phyloP scores from a whole-genome alignment of 2,888 invertebrate species.

The Eupithecia pulchellata region DNA sequence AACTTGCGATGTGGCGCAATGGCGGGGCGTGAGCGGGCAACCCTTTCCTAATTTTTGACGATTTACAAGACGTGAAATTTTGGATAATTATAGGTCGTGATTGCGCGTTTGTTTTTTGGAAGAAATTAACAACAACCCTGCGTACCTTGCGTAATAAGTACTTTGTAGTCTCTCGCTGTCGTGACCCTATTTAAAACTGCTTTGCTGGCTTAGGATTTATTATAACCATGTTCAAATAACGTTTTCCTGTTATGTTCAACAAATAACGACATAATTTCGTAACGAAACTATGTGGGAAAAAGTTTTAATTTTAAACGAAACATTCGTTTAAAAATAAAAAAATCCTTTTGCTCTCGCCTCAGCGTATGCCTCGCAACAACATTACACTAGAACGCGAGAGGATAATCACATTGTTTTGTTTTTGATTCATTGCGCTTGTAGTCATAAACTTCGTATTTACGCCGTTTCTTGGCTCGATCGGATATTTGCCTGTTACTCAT shows the following conservation, averaged over 20 bases:
- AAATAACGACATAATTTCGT: no score
- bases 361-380: constrained; percentile 41
- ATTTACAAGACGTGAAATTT: neutral
- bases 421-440: constrained; percentile 82
- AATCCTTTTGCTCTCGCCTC: constrained; percentile 36
- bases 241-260: no score
- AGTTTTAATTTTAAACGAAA: no score
- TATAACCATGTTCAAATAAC: no score
- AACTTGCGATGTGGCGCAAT: constrained; percentile 59
- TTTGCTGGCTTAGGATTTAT: no score
- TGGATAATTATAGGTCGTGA: neutral
- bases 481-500: constrained; percentile 58
- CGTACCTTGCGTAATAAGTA: no score
- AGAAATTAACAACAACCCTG: neutral
- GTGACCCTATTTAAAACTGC: no score
- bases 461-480: constrained; percentile 72
- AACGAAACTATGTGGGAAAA: no score
- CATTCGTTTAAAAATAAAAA: neutral
- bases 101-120: neutral
- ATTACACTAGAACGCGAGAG: constrained; percentile 68
- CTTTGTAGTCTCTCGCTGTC: no score
- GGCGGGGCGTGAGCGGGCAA: constrained; percentile 42
- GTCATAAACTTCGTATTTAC: constrained; percentile 71
- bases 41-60: neutral
- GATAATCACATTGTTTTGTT: constrained; percentile 84